Percentiles rank a stretch among this genome's conserved stretches.
phyloP scores from a whole-genome alignment of 2,888 invertebrate species.

The Limulus polyphemus region DNA sequence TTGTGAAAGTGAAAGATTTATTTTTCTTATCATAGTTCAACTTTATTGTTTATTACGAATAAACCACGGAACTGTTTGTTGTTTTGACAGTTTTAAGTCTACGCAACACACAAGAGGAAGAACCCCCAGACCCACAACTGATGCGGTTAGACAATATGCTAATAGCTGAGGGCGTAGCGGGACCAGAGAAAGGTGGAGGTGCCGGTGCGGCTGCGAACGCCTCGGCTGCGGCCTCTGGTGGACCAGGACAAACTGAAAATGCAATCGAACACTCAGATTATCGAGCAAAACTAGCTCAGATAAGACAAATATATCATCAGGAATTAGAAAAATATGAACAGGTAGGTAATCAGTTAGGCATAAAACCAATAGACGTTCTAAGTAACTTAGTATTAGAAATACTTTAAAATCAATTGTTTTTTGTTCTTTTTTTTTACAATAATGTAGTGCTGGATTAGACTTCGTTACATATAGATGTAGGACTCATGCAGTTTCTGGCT shows the following conservation, averaged over 20 bases:
- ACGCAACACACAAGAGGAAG: conserved; percentile 93
- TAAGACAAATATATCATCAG: conserved; percentile 96
- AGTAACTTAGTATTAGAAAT: not conserved
- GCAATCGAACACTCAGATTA: conserved; percentile 99
- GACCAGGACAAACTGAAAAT: conserved; percentile 53
- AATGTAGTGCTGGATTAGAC: too few species aligned
- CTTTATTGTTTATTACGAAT: too few species aligned
- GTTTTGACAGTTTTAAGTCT: conserved; percentile 61
- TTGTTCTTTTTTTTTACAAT: too few species aligned
- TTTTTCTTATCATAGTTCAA: too few species aligned
- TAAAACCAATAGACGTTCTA: not conserved
- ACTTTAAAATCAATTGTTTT: too few species aligned
- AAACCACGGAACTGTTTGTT: not conserved
- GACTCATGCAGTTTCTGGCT: too few species aligned
- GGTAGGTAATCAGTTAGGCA: conserved; percentile 38
- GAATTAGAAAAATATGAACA: conserved; percentile 99
- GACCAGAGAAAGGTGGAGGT: conserved; percentile 80
- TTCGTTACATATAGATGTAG: too few species aligned
- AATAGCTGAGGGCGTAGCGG: conserved; percentile 89
- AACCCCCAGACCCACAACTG: conserved; percentile 93
- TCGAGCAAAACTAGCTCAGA: conserved; percentile 96
- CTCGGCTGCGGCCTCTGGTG: conserved; percentile 58
- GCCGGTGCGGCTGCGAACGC: conserved; percentile 41
- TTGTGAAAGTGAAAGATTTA: too few species aligned
- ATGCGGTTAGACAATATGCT: conserved; percentile 99